Evolutionary conservation across 2,888 invertebrate species (phyloP).

Genomic region (Tachina lurida): DNA sequence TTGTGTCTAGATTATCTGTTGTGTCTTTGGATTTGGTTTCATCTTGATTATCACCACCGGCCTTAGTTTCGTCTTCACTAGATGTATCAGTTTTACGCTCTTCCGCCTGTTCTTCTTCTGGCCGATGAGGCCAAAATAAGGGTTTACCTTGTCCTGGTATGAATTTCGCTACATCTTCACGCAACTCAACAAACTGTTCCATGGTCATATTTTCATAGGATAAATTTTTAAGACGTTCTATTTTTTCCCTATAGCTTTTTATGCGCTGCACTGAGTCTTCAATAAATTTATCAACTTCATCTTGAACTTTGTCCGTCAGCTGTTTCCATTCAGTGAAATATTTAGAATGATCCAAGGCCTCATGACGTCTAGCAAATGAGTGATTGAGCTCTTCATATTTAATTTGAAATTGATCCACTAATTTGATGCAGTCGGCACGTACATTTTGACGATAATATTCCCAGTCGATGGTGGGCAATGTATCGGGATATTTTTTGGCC

Average conservation of each 20-base stretch:
- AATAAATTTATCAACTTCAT: conserved; percentile 73
- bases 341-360: conserved; percentile 75
- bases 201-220: conserved; percentile 93
- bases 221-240: conserved; percentile 86
- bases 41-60: background rate
- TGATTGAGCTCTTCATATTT: conserved; percentile 84
- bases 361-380: conserved; percentile 73
- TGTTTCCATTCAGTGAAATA: conserved; percentile 84
- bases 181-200: conserved; percentile 74
- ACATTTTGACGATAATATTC: conserved; percentile 87
- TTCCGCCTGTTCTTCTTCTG: conserved; percentile 37
- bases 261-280: conserved; percentile 76
- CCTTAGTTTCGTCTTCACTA: background rate
- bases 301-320: conserved; percentile 85
- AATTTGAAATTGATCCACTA: conserved; percentile 93
- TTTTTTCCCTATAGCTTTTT: conserved; percentile 84
- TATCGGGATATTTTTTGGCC: conserved; percentile 84
- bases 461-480: conserved; percentile 92
- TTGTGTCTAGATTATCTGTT: background rate
- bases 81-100: background rate
- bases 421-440: conserved; percentile 85
- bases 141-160: conserved; percentile 55
- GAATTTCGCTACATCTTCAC: conserved; percentile 46
- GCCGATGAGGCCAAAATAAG: conserved; percentile 58
- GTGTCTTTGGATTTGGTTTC: background rate